Evolutionary conservation across 2,113 vertebrate species (phyloP), one percentile per base, ranked within the genome.

Genomic region (Phycodurus eques): DNA sequence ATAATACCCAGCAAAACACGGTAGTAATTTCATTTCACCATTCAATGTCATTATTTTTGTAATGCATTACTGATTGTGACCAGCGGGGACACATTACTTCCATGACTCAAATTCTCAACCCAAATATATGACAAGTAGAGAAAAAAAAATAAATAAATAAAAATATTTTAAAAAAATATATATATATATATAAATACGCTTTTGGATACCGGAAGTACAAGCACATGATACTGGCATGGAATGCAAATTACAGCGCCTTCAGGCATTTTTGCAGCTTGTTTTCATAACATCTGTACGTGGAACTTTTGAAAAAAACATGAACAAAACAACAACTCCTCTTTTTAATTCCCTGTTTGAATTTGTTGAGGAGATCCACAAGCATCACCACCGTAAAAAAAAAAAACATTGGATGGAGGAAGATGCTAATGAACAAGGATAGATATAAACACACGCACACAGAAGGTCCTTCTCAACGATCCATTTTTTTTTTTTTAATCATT

Each of bases 291-390:
- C 53, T 54, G 20, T 54, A n/a, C 2, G 53, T 56, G 53, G 53
- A 14, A 56, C 20, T 51, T 51, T 12, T 12, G 12, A 13, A 12
- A 13, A 46, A 46, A 13, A 46, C 10, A 17, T 7, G 2, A 53
- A 22, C 3, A 22, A 22, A n/a, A 54, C 8, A 54, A 56, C 8
- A 22, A 56, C 53, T 56, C n/a, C 20, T 2, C n/a, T 56, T 56
- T 56, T 11, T 56, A 56, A 56, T 88, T 78, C 35, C 2, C 63
- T 80, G 84, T 89, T 88, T 88, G 88, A 91, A 88, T 85, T 88
- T 82, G 61, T 68, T 72, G 73, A 85, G 84, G 87, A 88, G 76
- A 87, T 87, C 51, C 86, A 78, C 84, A 80, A 78, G 80, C 72
- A 73, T 54, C 49, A 74, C 70, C 68, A 57, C 75, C 77, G 81